phyloP scores from a whole-genome alignment of 2,113 vertebrate genomes.

The Ptychochromis oligacanthus region DNA sequence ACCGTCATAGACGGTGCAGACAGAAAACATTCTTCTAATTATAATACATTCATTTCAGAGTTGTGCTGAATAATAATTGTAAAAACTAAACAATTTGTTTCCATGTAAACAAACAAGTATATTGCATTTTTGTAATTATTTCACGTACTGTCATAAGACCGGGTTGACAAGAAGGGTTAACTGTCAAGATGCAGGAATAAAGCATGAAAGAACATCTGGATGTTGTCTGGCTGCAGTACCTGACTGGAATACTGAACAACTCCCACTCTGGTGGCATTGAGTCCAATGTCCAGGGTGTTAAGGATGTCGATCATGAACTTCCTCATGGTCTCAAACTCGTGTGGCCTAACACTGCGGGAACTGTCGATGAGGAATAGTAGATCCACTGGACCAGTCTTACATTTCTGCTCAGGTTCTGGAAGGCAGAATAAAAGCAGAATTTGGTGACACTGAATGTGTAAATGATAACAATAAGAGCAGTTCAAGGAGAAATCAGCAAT shows the following conservation, averaged over 20 bases:
- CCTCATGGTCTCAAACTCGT: constrained; percentile 95
- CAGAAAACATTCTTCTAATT: no score
- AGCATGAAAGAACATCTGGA: neutral
- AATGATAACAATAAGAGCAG: neutral
- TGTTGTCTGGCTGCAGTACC: constrained; percentile 17
- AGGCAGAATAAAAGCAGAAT: neutral
- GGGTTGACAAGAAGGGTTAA: fast-evolving
- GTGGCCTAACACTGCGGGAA: constrained; percentile 94
- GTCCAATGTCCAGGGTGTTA: constrained; percentile 86
- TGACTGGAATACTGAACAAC: constrained; percentile 98
- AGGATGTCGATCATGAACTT: constrained; percentile 95
- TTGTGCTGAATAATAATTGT: no score
- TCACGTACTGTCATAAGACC: neutral
- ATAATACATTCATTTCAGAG: no score
- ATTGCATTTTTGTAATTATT: no score
- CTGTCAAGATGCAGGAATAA: neutral
- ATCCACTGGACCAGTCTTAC: constrained; percentile 90
- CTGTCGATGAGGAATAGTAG: constrained; percentile 97
- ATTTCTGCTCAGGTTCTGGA: constrained; percentile 80
- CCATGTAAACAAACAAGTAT: no score
- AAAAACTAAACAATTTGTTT: no score
- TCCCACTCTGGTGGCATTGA: constrained; percentile 86
- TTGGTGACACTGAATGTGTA: neutral
- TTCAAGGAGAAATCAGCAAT: fast-evolving
- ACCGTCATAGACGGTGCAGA: no score